These are phyloP conservation scores for Telmatochromis brachygnathus DNA, from an alignment of 2,113 vertebrate genomes.

Conservation along the genomic window DNA sequence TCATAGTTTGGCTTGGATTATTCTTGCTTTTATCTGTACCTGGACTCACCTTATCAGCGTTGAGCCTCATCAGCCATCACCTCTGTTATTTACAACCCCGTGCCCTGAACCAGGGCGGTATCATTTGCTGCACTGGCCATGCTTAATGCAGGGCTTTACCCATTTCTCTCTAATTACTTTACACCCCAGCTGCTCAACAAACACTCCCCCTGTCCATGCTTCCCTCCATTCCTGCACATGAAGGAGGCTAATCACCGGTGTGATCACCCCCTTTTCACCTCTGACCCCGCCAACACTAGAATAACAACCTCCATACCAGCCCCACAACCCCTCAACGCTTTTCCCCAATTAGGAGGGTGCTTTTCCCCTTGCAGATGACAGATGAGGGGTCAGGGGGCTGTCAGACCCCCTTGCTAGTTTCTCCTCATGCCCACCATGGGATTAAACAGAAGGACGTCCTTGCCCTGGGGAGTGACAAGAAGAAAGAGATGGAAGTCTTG, in stretches of 20 bases:
- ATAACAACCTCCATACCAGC: conserved; percentile 60
- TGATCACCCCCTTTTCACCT: conserved; percentile 66
- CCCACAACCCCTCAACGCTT: conserved; percentile 27
- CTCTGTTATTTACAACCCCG: neutral
- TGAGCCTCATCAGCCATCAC: neutral
- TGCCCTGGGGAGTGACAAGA: conserved; percentile 32
- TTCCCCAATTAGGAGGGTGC: conserved; percentile 62
- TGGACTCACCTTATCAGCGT: neutral
- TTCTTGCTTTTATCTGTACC: neutral
- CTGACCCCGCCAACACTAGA: conserved; percentile 64
- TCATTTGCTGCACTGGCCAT: neutral
- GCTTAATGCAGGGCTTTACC: neutral
- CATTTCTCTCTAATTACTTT: conserved; percentile 39
- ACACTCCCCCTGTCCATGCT: neutral
- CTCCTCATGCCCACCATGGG: conserved; percentile 20
- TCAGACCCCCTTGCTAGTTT: conserved; percentile 58
- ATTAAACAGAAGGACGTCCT: conserved; percentile 45
- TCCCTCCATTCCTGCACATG: conserved; percentile 26
- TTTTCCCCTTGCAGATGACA: conserved; percentile 63
- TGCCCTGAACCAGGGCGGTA: neutral
- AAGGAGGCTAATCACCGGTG: conserved; percentile 61
- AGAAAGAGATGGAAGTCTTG: conserved; percentile 30
- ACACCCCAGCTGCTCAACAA: conserved; percentile 32
- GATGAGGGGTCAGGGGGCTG: conserved; percentile 64
- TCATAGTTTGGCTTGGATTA: neutral